Evolutionary conservation across 2,888 invertebrate genomes (phyloP).

Genomic region (Fabriciana adippe): DNA sequence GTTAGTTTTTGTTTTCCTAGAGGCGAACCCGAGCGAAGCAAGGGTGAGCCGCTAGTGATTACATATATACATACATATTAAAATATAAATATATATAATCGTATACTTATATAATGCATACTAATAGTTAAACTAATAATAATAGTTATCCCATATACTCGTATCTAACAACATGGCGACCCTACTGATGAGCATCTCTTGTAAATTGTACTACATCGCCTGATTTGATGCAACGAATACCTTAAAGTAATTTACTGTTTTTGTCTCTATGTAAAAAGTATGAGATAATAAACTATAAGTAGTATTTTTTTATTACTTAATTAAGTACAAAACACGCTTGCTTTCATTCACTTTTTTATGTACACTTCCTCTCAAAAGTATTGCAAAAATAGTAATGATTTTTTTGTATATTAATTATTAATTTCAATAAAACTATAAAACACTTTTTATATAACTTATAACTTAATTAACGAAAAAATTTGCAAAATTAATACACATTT

Average conservation of each 20-base stretch:
- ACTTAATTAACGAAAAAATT: too few relatives aligned
- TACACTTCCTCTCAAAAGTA: neutral
- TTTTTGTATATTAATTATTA: neutral
- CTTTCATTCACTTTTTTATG: conserved; percentile 5
- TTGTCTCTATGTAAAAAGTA: conserved; percentile 17
- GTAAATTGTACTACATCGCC: conserved; percentile 23
- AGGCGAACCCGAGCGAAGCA: too few relatives aligned
- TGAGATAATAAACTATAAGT: conserved; percentile 3
- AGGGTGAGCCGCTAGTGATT: too few relatives aligned
- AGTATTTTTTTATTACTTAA: neutral
- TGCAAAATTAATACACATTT: too few relatives aligned
- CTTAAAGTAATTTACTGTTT: conserved; percentile 25
- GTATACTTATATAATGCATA: too few relatives aligned
- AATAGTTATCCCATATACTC: neutral
- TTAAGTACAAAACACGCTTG: conserved; percentile 9
- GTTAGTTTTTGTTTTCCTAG: too few relatives aligned
- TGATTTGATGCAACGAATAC: conserved; percentile 25
- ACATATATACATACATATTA: too few relatives aligned
- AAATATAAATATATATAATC: too few relatives aligned
- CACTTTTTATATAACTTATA: too few relatives aligned
- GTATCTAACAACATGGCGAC: conserved; percentile 4
- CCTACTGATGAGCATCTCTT: conserved; percentile 9
- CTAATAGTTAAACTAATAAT: too few relatives aligned
- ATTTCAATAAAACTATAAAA: too few relatives aligned
- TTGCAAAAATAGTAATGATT: neutral